phyloP scores from a whole-genome alignment of 2,113 vertebrate species.

The Ellobius talpinus region DNA sequence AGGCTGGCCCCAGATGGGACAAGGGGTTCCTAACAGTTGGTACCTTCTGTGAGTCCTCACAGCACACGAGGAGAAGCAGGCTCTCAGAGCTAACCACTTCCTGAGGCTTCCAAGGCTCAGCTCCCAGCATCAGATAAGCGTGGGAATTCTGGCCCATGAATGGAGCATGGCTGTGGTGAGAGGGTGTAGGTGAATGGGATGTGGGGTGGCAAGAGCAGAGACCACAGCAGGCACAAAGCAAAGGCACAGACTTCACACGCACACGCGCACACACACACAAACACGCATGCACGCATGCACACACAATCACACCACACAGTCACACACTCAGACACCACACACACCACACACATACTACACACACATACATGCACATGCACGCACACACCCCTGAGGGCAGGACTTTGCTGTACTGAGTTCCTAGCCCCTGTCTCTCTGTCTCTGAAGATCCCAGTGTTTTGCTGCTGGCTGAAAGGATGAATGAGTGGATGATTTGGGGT shows the following conservation, averaged over 20 bases:
- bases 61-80: background rate
- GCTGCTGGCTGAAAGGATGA: background rate
- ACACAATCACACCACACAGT: no score
- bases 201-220: background rate
- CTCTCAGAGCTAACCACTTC: background rate
- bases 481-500: background rate
- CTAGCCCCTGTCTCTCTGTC: background rate
- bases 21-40: background rate
- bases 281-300: no score
- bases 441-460: no score
- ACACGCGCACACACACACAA: accelerated
- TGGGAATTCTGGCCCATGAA: background rate
- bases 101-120: background rate
- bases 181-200: no score
- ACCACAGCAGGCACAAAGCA: background rate
- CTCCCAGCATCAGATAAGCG: background rate
- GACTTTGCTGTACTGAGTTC: background rate
- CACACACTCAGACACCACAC: no score
- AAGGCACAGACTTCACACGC: background rate
- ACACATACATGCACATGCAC: no score
- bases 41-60: background rate
- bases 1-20: background rate
- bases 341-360: no score
- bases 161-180: background rate
- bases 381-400: background rate